These are phyloP conservation scores for Eucera pruinosa DNA, from an alignment of 2,888 invertebrate genomes.

Conservation along the genomic window DNA sequence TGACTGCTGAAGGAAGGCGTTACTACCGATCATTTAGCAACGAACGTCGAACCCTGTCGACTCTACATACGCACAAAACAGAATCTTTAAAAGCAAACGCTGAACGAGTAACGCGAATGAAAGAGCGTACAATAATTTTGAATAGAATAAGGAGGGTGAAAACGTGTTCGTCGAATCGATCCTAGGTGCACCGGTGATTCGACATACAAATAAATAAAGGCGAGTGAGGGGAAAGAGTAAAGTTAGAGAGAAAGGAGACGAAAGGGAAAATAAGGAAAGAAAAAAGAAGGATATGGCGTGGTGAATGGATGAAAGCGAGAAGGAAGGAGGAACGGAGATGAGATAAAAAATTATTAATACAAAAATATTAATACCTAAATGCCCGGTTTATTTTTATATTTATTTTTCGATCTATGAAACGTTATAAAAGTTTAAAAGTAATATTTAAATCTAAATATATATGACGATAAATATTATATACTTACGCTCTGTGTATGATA, in stretches of 20 bases:
- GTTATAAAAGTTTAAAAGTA: slow-evolving; percentile 85
- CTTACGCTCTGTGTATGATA: slow-evolving; percentile 78
- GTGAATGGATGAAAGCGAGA: slow-evolving; percentile 25
- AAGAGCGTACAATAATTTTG: not conserved
- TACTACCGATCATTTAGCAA: not conserved
- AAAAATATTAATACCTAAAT: slow-evolving; percentile 85
- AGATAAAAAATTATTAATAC: slow-evolving; percentile 81
- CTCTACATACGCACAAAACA: slow-evolving; percentile 49
- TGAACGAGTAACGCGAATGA: not conserved
- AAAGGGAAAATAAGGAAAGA: not conserved
- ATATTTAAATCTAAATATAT: slow-evolving; percentile 79
- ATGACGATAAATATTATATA: slow-evolving; percentile 80
- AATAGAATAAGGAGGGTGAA: not conserved
- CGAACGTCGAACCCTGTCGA: slow-evolving; percentile 7
- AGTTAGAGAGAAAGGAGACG: slow-evolving; percentile 15
- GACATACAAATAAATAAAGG: slow-evolving; percentile 11
- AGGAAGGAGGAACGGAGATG: slow-evolving; percentile 47
- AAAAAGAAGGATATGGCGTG: slow-evolving; percentile 51
- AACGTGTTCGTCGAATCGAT: slow-evolving; percentile 57
- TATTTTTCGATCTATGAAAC: slow-evolving; percentile 84
- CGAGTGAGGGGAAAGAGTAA: slow-evolving; percentile 53
- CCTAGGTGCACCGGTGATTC: slow-evolving; percentile 41
- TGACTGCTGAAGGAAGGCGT: not conserved
- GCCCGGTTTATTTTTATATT: slow-evolving; percentile 85
- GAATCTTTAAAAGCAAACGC: not conserved